Conservation (phyloP, 1,140 invertebrate genomes). For the Pissodes strobi region DNA sequence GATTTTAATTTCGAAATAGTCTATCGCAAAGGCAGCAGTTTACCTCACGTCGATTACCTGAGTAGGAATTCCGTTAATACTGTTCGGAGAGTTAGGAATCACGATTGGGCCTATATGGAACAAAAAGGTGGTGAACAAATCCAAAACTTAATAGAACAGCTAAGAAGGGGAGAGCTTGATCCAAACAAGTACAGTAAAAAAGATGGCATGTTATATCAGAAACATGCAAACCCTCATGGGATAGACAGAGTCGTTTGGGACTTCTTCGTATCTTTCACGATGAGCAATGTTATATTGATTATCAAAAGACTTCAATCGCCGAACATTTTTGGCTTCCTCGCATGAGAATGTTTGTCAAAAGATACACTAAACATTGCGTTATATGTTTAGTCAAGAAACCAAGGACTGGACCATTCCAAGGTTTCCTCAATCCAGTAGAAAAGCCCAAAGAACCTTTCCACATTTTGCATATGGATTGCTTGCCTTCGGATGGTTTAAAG, state of each 20-base stretch:
- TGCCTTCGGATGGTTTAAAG: constrained; percentile 25
- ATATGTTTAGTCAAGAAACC: constrained; percentile 38
- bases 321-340: constrained; percentile 2
- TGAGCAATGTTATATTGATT: constrained; percentile 11
- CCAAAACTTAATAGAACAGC: constrained; percentile 1
- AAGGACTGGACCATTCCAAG: constrained; percentile 25
- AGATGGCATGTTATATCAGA: constrained; percentile 1
- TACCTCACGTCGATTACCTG: constrained; percentile 52
- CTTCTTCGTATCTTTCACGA: constrained; percentile 9
- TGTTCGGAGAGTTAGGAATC: neutral
- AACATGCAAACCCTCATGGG: neutral
- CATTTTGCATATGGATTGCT: constrained; percentile 46
- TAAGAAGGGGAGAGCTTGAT: neutral
- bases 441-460: constrained; percentile 33
- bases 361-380: constrained; percentile 46
- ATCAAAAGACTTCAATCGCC: neutral
- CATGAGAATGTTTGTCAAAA: constrained; percentile 25
- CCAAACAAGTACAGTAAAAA: neutral
- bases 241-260: neutral
- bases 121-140: constrained; percentile 16
- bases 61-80: constrained; percentile 42
- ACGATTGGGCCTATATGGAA: constrained; percentile 11
- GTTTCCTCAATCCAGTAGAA: neutral
- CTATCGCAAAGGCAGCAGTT: constrained; percentile 45
- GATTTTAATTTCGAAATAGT: constrained; percentile 48